Evolutionary conservation across 2,888 invertebrate species (phyloP).

Genomic region (Oscheius onirici): DNA sequence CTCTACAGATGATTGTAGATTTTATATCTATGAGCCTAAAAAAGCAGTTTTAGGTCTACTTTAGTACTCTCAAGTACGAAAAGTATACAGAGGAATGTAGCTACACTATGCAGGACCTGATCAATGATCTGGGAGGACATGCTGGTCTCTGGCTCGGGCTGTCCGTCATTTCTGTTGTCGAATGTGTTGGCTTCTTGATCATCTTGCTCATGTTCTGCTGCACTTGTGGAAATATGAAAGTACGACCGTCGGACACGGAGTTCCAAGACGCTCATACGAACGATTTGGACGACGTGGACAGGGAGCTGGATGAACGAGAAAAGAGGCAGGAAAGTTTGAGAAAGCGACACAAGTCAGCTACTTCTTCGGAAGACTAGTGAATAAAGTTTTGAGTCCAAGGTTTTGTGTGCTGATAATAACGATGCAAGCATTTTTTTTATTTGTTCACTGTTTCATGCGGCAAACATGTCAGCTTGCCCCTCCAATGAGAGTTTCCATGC

Average conservation of each 20-base stretch:
- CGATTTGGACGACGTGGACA: slow-evolving; percentile 49
- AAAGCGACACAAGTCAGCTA: no score
- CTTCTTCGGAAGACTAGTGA: no score
- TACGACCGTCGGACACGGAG: slow-evolving; percentile 39
- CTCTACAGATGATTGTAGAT: slow-evolving; percentile 59
- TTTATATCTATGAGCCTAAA: not conserved
- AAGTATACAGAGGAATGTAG: slow-evolving; percentile 47
- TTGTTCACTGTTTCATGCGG: no score
- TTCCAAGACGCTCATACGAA: slow-evolving; percentile 7
- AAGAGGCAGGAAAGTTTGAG: slow-evolving; percentile 36
- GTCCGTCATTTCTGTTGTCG: slow-evolving; percentile 72
- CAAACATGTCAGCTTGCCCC: no score
- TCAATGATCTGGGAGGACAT: slow-evolving; percentile 73
- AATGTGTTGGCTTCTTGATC: slow-evolving; percentile 57
- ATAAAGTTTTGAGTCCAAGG: no score
- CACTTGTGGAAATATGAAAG: slow-evolving; percentile 43
- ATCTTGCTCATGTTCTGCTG: slow-evolving; percentile 44
- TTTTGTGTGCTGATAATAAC: no score
- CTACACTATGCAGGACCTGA: slow-evolving; percentile 66
- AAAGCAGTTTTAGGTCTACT: slow-evolving; percentile 65
- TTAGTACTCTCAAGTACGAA: slow-evolving; percentile 69
- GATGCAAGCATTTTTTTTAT: no score
- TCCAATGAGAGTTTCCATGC: no score
- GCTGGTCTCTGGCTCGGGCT: slow-evolving; percentile 73
- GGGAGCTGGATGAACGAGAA: slow-evolving; percentile 47